Evolutionary conservation across 2,797 vertebrate species (phyloP), one percentile per base, ranked within the genome.

Genomic region (Acipenser oxyrinchus): DNA sequence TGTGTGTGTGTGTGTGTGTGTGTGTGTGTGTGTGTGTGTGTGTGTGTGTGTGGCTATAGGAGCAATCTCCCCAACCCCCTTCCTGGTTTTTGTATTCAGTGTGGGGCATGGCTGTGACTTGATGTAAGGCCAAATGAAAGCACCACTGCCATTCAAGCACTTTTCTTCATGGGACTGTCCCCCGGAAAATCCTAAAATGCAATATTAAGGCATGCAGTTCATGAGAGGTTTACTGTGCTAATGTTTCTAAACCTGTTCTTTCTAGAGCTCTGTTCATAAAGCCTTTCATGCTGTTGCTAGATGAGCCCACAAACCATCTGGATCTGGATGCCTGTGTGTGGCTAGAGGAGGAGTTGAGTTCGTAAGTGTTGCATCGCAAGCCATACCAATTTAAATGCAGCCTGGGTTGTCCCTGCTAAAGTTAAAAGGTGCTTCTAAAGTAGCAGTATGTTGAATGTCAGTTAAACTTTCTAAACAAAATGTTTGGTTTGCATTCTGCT

Each of bases 321-420:
- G 97, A 99, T 79, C 86, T 99, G 74, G 97, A 99, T n/a, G 97
- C 97, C 6, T 99, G 96, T 6, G 97, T 99, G 83, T 99, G 96
- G 96, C 75, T 99, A 76, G 97, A 99, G 81, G 97, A 98, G 75
- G 96, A 99, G 75, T 90, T 99, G 59, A 93, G 93, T 73, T 86
- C 92, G 97, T 99, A 87, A 90, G 95, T 79, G 52, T 53, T 53
- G 9, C 18, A 62, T 15, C 37, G 18, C n/a, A 37, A 8, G 10
- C 18, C 15, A 10, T 23, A 10, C 48, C 10, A 15, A 37, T 8
- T 62, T 15, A 62, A 23, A 23, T 23, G 10, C 61, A 53, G 52
- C 37, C 37, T 37, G 37, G 37, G 1, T 62, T 62, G 61, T 15
- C 48, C 15, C 48, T n/a, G 18, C 15, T 62, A 12, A 9, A 53